Conservation (phyloP, 2,888 invertebrate species). For the Thalpophila matura region DNA sequence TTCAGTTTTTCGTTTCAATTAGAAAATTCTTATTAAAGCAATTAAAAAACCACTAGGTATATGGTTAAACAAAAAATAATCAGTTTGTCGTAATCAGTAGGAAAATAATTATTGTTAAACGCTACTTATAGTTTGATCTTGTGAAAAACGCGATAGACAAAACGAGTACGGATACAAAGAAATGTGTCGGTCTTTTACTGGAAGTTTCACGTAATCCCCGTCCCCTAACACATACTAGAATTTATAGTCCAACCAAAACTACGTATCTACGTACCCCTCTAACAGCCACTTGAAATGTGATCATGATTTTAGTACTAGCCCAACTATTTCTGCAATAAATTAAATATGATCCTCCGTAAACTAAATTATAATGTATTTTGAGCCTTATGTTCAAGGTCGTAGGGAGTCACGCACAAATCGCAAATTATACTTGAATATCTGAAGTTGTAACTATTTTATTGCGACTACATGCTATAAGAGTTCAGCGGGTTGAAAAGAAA, state of each 20-base stretch:
- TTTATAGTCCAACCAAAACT: constrained; percentile 31
- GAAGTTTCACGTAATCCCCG: not conserved
- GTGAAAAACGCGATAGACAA: too few relatives aligned
- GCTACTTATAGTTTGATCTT: too few relatives aligned
- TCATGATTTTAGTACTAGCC: constrained; percentile 60
- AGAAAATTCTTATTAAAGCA: too few relatives aligned
- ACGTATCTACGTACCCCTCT: constrained; percentile 4
- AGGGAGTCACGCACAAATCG: constrained; percentile 63
- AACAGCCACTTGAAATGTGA: constrained; percentile 59
- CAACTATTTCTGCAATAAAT: constrained; percentile 63
- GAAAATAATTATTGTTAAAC: too few relatives aligned
- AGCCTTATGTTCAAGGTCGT: constrained; percentile 61
- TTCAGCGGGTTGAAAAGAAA: constrained; percentile 39
- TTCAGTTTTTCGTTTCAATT: too few relatives aligned
- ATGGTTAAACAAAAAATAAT: too few relatives aligned
- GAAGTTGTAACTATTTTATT: constrained; percentile 79
- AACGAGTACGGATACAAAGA: not conserved
- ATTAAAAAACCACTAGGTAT: too few relatives aligned
- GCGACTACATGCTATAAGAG: constrained; percentile 57
- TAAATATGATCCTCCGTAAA: constrained; percentile 63
- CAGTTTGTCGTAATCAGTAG: too few relatives aligned
- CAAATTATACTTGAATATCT: constrained; percentile 76
- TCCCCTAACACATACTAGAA: constrained; percentile 12
- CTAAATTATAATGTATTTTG: constrained; percentile 61
- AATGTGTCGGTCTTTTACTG: not conserved